Conservation (phyloP, 1,140 invertebrate genomes). For the Zophobas atratus region DNA sequence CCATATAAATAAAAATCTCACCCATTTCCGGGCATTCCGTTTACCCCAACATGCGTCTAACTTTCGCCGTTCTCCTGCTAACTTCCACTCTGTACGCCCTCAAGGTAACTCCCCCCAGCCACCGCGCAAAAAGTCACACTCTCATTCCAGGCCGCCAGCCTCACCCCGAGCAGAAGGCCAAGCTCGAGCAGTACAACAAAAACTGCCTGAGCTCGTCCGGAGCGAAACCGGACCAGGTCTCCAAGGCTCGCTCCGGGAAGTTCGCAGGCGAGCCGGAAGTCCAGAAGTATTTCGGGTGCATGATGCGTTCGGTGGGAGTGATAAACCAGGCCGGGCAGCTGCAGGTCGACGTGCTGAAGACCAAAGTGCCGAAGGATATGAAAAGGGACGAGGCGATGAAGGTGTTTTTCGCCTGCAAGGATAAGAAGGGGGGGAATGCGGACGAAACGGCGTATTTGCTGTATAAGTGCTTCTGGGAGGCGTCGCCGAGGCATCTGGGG, state of each 20-base stretch:
- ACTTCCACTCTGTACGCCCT: neutral
- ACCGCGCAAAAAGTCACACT: neutral
- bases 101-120: neutral
- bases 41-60: neutral
- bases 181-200: slow-evolving; percentile 68
- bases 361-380: slow-evolving; percentile 65
- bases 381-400: slow-evolving; percentile 53
- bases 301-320: slow-evolving; percentile 68
- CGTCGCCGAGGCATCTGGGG: slow-evolving; percentile 53
- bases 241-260: slow-evolving; percentile 66
- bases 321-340: slow-evolving; percentile 65
- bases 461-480: slow-evolving; percentile 68
- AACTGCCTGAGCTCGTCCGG: slow-evolving; percentile 68
- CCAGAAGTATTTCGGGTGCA: slow-evolving; percentile 68
- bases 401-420: slow-evolving; percentile 66
- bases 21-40: neutral
- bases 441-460: slow-evolving; percentile 68
- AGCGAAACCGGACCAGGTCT: slow-evolving; percentile 64
- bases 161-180: slow-evolving; percentile 71
- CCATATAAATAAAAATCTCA: neutral
- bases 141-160: slow-evolving; percentile 36
- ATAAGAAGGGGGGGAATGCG: slow-evolving; percentile 66
- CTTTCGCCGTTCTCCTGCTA: neutral
- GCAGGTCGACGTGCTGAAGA: slow-evolving; percentile 64
- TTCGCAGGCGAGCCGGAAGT: slow-evolving; percentile 61